Percentiles rank a stretch among this genome's conserved stretches.
phyloP scores from a whole-genome alignment of 1,140 invertebrate genomes.

The Pentalonia nigronervosa region DNA sequence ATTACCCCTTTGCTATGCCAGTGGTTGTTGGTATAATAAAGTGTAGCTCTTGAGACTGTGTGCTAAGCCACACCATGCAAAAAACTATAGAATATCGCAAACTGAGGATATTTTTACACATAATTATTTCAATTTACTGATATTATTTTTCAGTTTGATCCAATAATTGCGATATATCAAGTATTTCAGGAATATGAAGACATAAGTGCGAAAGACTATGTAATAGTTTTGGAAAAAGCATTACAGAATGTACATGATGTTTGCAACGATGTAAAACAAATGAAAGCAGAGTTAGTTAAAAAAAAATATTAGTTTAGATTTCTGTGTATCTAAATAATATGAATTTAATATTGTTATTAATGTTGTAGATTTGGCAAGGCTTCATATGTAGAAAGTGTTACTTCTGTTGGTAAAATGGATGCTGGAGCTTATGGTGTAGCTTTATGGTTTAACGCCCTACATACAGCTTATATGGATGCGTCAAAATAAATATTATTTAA shows the following conservation, averaged over 20 bases:
- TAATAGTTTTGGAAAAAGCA: not conserved
- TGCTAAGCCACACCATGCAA: not conserved
- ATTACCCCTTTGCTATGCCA: too few species aligned
- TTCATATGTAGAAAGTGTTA: slow-evolving; percentile 68
- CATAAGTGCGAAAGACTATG: not conserved
- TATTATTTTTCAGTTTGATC: slow-evolving; percentile 43
- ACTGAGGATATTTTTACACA: not conserved
- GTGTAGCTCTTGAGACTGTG: not conserved
- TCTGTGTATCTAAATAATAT: not conserved
- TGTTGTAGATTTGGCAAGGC: slow-evolving; percentile 69
- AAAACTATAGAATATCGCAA: too few species aligned
- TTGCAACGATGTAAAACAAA: slow-evolving; percentile 35
- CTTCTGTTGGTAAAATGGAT: slow-evolving; percentile 67
- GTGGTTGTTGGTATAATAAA: not conserved
- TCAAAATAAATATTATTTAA: not conserved
- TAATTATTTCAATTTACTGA: not conserved
- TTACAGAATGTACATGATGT: slow-evolving; percentile 10
- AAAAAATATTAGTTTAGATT: not conserved
- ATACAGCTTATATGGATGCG: not conserved
- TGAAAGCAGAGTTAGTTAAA: slow-evolving; percentile 42
- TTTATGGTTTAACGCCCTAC: slow-evolving; percentile 68
- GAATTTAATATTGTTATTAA: not conserved
- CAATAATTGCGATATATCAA: slow-evolving; percentile 41
- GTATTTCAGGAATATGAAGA: not conserved
- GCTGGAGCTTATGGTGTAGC: slow-evolving; percentile 74